Base-by-base conservation (phyloP, 2,888 invertebrate genomes). In the Cremastinae sp. region DNA sequence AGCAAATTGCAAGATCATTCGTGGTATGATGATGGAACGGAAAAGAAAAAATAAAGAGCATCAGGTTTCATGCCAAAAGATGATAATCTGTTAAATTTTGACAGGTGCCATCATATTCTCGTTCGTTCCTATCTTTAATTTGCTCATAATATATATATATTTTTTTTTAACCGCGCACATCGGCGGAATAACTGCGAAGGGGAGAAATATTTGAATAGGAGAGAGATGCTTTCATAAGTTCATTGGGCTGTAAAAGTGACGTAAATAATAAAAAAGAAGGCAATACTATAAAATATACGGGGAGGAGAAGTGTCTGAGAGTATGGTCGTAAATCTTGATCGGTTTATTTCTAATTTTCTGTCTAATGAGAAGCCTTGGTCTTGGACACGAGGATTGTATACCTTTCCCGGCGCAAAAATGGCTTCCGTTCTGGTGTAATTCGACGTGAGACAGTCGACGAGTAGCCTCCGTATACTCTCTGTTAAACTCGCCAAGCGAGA, bases 331-430 rank as follows among this genome's bases (percentile, higher is more conserved):
- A 79, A 79, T 75, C 53, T 59, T 47, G 12, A 73, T 70, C 45
- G 65, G 65, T 69, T 71, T 65, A 74, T 78, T 75, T 75, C 49
- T 69, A 70, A 75, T 75, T 71, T 38, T 34, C 16, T 68, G 54
- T 38, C 71, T 78, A 79, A 79, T 79, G 74, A 72, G 73, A 45
- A 43, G n/a, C 22, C 43, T 34, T 12, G 12, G 53, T 10, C 64
- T 22, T 36, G 3, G 14, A 20, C 28, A 34, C 43, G 41, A 38
- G 16, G n/a, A n/a, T n/a, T n/a, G n/a, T 49, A 18, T 51, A 54
- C 10, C 18, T 36, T 62, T 18, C 1, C 38, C 49, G 47, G 68
- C 34, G 20, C 28, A 5, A 38, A 14, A 51, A 38, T 64, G 41
- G 58, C 69, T 74, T 74, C 69, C 62, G 74, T 51, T 69, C 41